These are phyloP conservation scores for Eriosoma lanigerum DNA, from an alignment of 1,140 invertebrate species.

Conservation along the genomic window DNA sequence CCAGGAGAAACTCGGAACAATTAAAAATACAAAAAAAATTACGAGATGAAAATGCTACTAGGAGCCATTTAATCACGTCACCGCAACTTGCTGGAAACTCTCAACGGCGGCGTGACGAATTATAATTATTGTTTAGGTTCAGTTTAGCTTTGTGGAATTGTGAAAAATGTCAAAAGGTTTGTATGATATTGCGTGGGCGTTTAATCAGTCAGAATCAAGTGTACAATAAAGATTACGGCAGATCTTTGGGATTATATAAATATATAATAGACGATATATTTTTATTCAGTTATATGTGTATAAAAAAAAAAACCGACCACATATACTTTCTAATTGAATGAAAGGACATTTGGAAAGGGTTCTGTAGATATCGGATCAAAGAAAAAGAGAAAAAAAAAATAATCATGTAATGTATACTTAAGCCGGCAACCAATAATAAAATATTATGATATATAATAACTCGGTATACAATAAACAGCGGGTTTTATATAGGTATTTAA, in stretches of 20 bases:
- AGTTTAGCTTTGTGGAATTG: too few species aligned
- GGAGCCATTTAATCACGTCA: constrained; percentile 38
- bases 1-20: not conserved
- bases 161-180: constrained; percentile 22
- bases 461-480: not conserved
- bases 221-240: not conserved
- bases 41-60: constrained; percentile 24
- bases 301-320: constrained; percentile 15
- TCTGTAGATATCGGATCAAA: not conserved
- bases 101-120: constrained; percentile 31
- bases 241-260: not conserved
- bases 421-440: not conserved
- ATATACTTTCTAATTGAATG: constrained; percentile 23
- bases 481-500: not conserved
- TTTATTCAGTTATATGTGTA: constrained; percentile 19
- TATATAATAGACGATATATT: constrained; percentile 7
- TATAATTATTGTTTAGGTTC: not conserved
- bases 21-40: constrained; percentile 46
- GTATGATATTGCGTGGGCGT: not conserved
- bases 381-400: not conserved
- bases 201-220: not conserved
- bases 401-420: constrained; percentile 1
- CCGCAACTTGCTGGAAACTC: constrained; percentile 22
- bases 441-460: not conserved
- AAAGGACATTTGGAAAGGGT: not conserved